Base-by-base conservation (phyloP, 2,888 invertebrate genomes). In the Pteria penguin region DNA sequence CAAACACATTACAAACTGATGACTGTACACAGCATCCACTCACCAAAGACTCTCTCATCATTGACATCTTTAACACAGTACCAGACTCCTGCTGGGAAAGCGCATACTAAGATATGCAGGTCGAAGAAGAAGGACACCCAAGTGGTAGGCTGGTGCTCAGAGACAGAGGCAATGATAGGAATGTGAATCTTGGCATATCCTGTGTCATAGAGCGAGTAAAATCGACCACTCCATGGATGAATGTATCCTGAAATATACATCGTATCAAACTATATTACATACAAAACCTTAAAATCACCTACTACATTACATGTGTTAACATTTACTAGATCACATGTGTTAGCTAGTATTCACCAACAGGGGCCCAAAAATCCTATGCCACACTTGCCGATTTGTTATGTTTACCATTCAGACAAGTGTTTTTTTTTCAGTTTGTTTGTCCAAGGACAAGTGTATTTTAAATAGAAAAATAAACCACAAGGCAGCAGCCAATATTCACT, bases 141-240 rank as follows among this genome's bases (percentile, higher is more conserved):
- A 0, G 98, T 98, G 0, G 99, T 99, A 0, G 99, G 99, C 93
- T 99, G 99, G 94, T 99, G 99, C 92, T 99, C 99, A 0, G 98
- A 98, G 27, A 99, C 99, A 0, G 98, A 98, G 0, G 99, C 99
- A 85, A 99, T 99, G 90, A 99, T 99, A 1, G 99, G 99, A 89
- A 99, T 99, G 93, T 99, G 99, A 88, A 99, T 98, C 93, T 99
- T 99, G 4, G 99, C 99, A 93, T 99, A 99, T 24, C 98, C 98
- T 0, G 99, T 99, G 92, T 99, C 99, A 99, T 99, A 99, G 3
- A 99, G 94, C 0, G 99, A 98, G 92, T 99, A 99, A 93, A 99
- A 99, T 85, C 99, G 95, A 87, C 97, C 97, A 92, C 96, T 96
- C 97, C 97, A 97, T 1, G 99, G 99, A 2, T 99, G 99, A 84